phyloP scores from a whole-genome alignment of 2,888 invertebrate species.

The Drosophila koepferae region DNA sequence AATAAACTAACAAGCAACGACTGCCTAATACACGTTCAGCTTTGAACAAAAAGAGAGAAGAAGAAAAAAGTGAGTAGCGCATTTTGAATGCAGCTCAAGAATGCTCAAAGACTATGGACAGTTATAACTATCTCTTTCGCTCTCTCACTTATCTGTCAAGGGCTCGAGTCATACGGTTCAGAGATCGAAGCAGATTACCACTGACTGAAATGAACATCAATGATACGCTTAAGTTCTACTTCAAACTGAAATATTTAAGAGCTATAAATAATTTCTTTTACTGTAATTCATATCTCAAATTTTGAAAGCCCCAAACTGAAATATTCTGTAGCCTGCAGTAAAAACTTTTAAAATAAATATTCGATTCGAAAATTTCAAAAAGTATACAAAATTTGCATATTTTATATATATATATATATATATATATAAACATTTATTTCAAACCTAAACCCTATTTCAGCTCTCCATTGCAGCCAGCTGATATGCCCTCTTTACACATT shows the following conservation, averaged over 20 bases:
- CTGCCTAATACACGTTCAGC: not conserved
- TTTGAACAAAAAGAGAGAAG: too few species aligned
- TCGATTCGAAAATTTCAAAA: too few species aligned
- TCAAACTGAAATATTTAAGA: not conserved
- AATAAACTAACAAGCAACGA: not conserved
- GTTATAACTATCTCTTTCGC: not conserved
- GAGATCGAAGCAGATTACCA: not conserved
- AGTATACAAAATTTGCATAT: too few species aligned
- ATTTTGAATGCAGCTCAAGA: not conserved
- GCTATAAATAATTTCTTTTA: not conserved
- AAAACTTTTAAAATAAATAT: too few species aligned
- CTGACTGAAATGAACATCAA: not conserved
- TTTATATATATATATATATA: too few species aligned
- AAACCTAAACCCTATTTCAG: not conserved
- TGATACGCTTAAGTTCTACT: not conserved
- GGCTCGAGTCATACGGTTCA: not conserved
- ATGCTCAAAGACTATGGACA: not conserved
- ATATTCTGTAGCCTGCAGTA: too few species aligned
- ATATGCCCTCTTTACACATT: not conserved
- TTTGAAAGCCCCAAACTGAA: not conserved
- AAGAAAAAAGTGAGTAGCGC: not conserved
- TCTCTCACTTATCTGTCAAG: slow-evolving; percentile 1
- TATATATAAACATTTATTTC: not conserved
- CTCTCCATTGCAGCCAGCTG: not conserved
- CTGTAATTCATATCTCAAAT: not conserved